A percentile compares a stretch with the other conserved stretches of the same genome.
phyloP scores from a whole-genome alignment of 2,888 invertebrate species.

The Hypomecis atomaria region DNA sequence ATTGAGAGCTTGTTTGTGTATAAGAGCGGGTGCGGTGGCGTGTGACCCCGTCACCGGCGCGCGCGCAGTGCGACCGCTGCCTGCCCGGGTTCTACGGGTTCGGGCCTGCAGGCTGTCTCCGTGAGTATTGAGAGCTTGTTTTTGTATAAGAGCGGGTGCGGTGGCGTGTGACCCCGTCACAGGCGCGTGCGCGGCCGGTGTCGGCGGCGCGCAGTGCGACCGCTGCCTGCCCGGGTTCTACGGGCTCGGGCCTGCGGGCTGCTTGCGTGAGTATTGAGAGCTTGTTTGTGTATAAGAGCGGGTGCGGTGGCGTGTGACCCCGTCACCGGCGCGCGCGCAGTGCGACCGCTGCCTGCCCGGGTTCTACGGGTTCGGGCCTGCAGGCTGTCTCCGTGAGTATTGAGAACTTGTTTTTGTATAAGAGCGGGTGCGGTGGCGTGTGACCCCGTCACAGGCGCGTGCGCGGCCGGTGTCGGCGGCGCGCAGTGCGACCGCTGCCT shows the following conservation, averaged over 20 bases:
- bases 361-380: slow-evolving; percentile 90
- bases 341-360: slow-evolving; percentile 91
- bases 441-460: slow-evolving; percentile 90
- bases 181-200: slow-evolving; percentile 92
- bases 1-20: too few relatives aligned
- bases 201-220: slow-evolving; percentile 90
- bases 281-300: too few relatives aligned
- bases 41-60: slow-evolving; percentile 92
- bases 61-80: slow-evolving; percentile 88
- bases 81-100: slow-evolving; percentile 91
- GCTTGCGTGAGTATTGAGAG: slow-evolving; percentile 91
- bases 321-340: slow-evolving; percentile 86
- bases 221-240: slow-evolving; percentile 90
- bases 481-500: slow-evolving; percentile 89
- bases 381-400: slow-evolving; percentile 92
- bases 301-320: slow-evolving; percentile 91
- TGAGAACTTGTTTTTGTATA: too few relatives aligned
- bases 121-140: too few relatives aligned
- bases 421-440: slow-evolving; percentile 90
- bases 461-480: slow-evolving; percentile 91
- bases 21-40: slow-evolving; percentile 87
- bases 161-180: slow-evolving; percentile 90
- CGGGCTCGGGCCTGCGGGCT: slow-evolving; percentile 91
- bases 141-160: too few relatives aligned
- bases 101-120: slow-evolving; percentile 90